Evolutionary conservation across 2,888 invertebrate genomes (phyloP), one percentile per base, ranked within the genome.

Genomic region (Diploptera punctata): DNA sequence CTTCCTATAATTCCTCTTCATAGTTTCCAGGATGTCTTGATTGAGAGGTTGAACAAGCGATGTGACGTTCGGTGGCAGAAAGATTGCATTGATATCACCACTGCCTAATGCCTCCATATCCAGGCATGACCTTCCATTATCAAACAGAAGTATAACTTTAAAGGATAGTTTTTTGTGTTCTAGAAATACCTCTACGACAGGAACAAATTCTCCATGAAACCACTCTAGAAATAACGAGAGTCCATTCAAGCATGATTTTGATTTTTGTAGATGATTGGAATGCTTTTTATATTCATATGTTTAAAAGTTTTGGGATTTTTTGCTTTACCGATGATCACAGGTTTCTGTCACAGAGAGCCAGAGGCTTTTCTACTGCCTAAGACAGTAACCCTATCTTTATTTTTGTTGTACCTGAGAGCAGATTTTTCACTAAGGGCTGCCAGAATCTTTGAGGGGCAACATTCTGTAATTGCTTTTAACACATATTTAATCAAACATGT

Each of bases 1-100:
- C n/a, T 49, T 49, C n/a, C 49, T 49, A n/a, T 60, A 60, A 29
- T 60, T 60, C 7, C 60, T 52, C 21, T 52, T 52, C n/a, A 52
- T 7, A n/a, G 52, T 52, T 52, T 19, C 21, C 21, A 52, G 60
- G 44, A 21, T 29, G 24, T 24, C 24, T 29, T 21, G 60, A 60
- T 60, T n/a, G n/a, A 60, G 60, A 60, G 60, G 60, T 29, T 60
- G 60, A 26, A 60, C n/a, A n/a, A 60, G 60, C 10, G 26, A 29
- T 60, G 60, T 60, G 16, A 60, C 60, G 21, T 60, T 60, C 29
- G 26, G 16, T 21, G 26, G 13, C 24, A 60, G 29, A 60, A 60
- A 60, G 21, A 60, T 21, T 60, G 60, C 60, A 10, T 43, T 43
- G 13, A 43, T 43, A 43, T 43, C 44, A 43, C 44, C 44, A 29